Conservation (phyloP, 1,140 invertebrate genomes). For the Sycobia sp. region DNA sequence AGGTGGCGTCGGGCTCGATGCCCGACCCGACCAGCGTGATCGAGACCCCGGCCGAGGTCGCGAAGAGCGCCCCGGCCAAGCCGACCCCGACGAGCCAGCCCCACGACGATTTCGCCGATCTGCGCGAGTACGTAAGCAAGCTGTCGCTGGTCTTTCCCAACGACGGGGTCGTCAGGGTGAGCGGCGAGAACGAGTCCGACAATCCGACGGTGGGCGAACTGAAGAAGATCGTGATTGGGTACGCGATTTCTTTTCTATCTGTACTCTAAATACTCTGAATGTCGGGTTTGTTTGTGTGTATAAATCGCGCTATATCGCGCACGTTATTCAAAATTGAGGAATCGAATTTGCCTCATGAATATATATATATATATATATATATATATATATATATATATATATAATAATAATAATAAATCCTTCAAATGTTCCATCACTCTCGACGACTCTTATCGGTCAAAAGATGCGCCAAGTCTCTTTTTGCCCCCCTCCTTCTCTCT, state of each 20-base stretch:
- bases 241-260: too few species aligned
- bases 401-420: too few species aligned
- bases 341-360: too few species aligned
- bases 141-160: slow-evolving; percentile 46
- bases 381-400: too few species aligned
- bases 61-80: slow-evolving; percentile 8
- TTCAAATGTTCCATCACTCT: too few species aligned
- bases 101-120: slow-evolving; percentile 67
- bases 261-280: too few species aligned
- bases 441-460: too few species aligned
- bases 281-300: too few species aligned
- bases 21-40: slow-evolving; percentile 17
- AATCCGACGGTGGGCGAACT: slow-evolving; percentile 72
- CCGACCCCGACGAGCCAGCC: slow-evolving; percentile 29
- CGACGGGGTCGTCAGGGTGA: slow-evolving; percentile 64
- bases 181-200: slow-evolving; percentile 60
- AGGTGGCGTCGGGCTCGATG: slow-evolving; percentile 44
- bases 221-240: slow-evolving; percentile 68
- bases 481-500: neutral
- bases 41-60: neutral
- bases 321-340: too few species aligned
- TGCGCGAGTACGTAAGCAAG: slow-evolving; percentile 59
- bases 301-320: too few species aligned
- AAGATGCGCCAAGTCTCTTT: neutral
- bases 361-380: too few species aligned